Percentiles rank a stretch among this genome's conserved stretches.
Conservation (phyloP, 2,113 vertebrate species). For the Engraulis encrasicolus region DNA sequence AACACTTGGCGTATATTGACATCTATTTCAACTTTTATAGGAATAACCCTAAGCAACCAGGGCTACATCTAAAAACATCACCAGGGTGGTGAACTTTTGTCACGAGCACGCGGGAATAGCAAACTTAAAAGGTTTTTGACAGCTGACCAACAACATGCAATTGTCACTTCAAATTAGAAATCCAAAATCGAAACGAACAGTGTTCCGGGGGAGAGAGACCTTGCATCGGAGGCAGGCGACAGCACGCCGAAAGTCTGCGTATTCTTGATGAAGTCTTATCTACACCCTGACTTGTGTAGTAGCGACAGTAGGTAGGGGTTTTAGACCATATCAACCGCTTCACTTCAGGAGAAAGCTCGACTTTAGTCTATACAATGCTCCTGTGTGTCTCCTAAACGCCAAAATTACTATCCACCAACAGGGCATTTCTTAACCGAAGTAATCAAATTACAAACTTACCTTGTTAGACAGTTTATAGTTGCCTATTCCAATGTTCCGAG, state of each 20-base stretch:
- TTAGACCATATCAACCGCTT: conserved; percentile 6
- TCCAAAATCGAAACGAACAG: background rate
- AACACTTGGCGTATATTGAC: background rate
- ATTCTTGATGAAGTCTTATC: background rate
- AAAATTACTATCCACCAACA: conserved; percentile 16
- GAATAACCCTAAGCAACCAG: too few relatives aligned
- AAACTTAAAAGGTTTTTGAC: background rate
- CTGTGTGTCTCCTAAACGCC: conserved; percentile 9
- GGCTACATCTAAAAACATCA: background rate
- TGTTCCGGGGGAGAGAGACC: background rate
- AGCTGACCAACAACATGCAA: background rate
- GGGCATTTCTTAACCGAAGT: conserved; percentile 20
- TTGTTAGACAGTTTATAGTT: conserved; percentile 16
- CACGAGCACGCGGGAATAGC: background rate
- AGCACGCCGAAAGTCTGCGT: conserved; percentile 30
- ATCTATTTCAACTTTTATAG: background rate
- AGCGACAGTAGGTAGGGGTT: background rate
- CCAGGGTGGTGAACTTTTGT: background rate
- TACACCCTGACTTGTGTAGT: background rate
- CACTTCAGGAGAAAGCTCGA: background rate
- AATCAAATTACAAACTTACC: conserved; percentile 22
- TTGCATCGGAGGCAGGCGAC: background rate
- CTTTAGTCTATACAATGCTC: background rate
- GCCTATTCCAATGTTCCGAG: conserved; percentile 21
- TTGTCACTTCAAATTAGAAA: background rate